Evolutionary conservation across 2,888 invertebrate species (phyloP), one percentile per base, ranked within the genome.

Genomic region (Drosophila tanythrix): DNA sequence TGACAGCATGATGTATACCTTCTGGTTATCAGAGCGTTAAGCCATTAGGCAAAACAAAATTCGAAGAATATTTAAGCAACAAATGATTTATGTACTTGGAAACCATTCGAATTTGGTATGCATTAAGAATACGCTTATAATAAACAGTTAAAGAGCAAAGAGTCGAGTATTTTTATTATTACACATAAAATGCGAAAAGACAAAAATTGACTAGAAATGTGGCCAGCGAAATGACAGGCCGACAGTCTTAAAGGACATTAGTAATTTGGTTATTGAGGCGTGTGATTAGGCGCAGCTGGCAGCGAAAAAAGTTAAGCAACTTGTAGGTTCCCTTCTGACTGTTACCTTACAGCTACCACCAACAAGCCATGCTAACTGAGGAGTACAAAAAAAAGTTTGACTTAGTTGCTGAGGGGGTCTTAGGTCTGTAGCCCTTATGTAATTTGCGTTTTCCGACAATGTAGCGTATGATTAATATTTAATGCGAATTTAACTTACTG

Each of bases 211-310:
- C 21, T 48, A 3, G 3, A 60, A 58, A 59, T 27, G 57, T 40
- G 51, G 38, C 43, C 64, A 55, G 55, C 5, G 36, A 65, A 77
- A 53, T 35, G 18, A 33, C 53, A 36, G 43, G 7, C 60, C 27
- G 33, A 38, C 38, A 53, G 50, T 36, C 43, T 52, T 38, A 38
- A 36, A 56, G 71, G 56, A 67, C 55, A 31, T 75, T 73, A 65
- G 70, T 76, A 83, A 88, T 80, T 85, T 80, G 81, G 48, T 68
- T 76, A 78, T 75, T 76, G 66, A 72, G 68, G 55, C 64, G 55
- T 81, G 65, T 71, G 73, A 87, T 78, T 83, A 66, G n/a, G 58
- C 36, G 40, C 82, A 78, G 84, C 59, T 87, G 70, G 40, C 51
- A 60, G 46, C 31, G 11, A 66, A 46, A 50, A 55, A 73, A 63